Evolutionary conservation across 2,797 vertebrate genomes (phyloP).

Genomic region (Periparus ater): DNA sequence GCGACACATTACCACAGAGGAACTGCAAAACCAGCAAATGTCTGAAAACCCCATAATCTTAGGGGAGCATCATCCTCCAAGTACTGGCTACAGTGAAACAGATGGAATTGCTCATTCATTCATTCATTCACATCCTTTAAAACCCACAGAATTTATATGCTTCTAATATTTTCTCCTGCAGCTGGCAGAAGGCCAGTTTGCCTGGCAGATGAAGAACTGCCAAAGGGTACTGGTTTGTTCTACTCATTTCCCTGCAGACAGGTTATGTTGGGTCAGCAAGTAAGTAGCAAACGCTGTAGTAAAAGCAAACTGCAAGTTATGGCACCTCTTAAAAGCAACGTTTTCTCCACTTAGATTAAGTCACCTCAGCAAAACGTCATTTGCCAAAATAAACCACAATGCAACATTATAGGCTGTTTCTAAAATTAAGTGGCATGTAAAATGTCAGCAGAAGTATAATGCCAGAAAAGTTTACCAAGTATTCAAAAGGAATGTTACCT

Average conservation of each 20-base stretch:
- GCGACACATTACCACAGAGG: background rate
- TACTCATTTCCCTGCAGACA: fast-evolving
- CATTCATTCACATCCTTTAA: background rate
- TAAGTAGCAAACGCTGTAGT: background rate
- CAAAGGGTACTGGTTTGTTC: background rate
- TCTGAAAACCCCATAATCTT: background rate
- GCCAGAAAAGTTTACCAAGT: background rate
- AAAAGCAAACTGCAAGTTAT: background rate
- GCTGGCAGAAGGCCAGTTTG: background rate
- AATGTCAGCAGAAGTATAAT: background rate
- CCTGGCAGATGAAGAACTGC: background rate
- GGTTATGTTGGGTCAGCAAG: background rate
- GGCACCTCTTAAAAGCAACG: background rate
- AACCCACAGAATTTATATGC: fast-evolving
- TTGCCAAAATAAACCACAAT: background rate
- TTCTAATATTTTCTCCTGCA: background rate
- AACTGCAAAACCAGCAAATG: background rate
- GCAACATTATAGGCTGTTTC: background rate
- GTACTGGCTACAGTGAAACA: background rate
- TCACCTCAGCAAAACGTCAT: background rate
- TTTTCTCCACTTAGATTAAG: background rate
- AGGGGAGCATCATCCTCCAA: background rate
- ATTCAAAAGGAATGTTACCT: background rate
- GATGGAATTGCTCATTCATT: background rate
- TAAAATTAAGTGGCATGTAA: background rate